A percentile compares a stretch with the other conserved stretches of the same genome.
phyloP scores from a whole-genome alignment of 1,140 invertebrate genomes.

The Elymnias hypermnestra region DNA sequence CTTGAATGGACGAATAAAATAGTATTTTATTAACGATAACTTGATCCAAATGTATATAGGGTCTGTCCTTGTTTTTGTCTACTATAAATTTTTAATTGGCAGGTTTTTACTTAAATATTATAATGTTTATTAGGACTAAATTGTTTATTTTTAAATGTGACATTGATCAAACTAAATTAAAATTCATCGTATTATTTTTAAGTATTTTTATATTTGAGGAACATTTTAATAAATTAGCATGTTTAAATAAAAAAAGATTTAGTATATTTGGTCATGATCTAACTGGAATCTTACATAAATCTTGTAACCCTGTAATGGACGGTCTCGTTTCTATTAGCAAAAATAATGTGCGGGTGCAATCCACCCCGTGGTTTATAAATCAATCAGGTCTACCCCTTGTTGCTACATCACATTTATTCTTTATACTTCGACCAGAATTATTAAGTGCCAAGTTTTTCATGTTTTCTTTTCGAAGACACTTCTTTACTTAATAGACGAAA shows the following conservation, averaged over 20 bases:
- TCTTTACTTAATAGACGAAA: background rate
- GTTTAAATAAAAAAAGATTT: background rate
- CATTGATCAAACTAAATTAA: too few relatives aligned
- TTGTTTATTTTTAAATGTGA: too few relatives aligned
- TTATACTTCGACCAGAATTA: conserved; percentile 27
- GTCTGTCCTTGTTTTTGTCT: too few relatives aligned
- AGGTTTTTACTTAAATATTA: too few relatives aligned
- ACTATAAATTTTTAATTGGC: too few relatives aligned
- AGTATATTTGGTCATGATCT: background rate
- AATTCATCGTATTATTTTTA: too few relatives aligned
- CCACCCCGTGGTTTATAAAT: conserved; percentile 49
- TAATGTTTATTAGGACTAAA: too few relatives aligned
- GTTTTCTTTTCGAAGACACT: too few relatives aligned
- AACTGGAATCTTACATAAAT: conserved; percentile 28
- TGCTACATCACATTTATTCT: conserved; percentile 32
- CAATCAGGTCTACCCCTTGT: conserved; percentile 42
- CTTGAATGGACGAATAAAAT: too few relatives aligned
- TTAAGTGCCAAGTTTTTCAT: conserved; percentile 8
- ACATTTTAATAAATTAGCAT: background rate
- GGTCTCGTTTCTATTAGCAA: conserved; percentile 54
- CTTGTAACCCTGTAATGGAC: conserved; percentile 50
- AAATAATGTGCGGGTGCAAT: conserved; percentile 46
- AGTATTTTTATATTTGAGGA: too few relatives aligned
- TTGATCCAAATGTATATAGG: too few relatives aligned
- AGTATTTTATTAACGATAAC: too few relatives aligned